phyloP scores from a whole-genome alignment of 2,113 vertebrate genomes.

The Oostethus manadensis region DNA sequence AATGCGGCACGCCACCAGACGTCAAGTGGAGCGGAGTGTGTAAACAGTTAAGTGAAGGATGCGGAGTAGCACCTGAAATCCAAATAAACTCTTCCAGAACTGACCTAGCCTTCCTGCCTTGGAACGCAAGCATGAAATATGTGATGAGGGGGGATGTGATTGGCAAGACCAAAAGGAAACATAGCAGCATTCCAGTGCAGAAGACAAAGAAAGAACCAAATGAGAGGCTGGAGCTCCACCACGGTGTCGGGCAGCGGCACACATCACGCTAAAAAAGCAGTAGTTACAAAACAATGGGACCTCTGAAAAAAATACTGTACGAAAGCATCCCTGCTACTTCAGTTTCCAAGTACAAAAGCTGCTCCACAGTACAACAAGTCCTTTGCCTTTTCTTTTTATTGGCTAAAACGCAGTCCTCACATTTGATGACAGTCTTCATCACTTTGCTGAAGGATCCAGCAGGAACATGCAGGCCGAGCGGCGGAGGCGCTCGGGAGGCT shows the following conservation, averaged over 20 bases:
- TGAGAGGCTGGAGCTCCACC: constrained; percentile 42
- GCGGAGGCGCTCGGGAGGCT: constrained; percentile 83
- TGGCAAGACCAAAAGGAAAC: not conserved
- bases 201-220: constrained; percentile 51
- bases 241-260: constrained; percentile 57
- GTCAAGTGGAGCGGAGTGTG: constrained; percentile 56
- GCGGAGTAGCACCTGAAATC: constrained; percentile 24
- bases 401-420: constrained; percentile 99
- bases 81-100: constrained; percentile 5
- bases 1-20: constrained; percentile 59
- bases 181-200: constrained; percentile 52
- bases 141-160: too few species aligned
- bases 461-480: constrained; percentile 98
- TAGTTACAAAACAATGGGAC: constrained; percentile 98
- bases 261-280: constrained; percentile 84
- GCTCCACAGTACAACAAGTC: constrained; percentile 99
- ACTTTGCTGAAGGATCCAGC: constrained; percentile 94
- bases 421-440: constrained; percentile 93
- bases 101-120: too few species aligned
- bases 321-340: constrained; percentile 99
- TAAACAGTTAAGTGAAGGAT: constrained; percentile 39
- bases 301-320: constrained; percentile 96
- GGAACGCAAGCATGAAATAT: too few species aligned
- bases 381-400: constrained; percentile 90
- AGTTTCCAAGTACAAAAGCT: constrained; percentile 98